These are phyloP conservation scores for Enteromius treurensis DNA, from an alignment of 2,797 vertebrate genomes.

Conservation along the genomic window DNA sequence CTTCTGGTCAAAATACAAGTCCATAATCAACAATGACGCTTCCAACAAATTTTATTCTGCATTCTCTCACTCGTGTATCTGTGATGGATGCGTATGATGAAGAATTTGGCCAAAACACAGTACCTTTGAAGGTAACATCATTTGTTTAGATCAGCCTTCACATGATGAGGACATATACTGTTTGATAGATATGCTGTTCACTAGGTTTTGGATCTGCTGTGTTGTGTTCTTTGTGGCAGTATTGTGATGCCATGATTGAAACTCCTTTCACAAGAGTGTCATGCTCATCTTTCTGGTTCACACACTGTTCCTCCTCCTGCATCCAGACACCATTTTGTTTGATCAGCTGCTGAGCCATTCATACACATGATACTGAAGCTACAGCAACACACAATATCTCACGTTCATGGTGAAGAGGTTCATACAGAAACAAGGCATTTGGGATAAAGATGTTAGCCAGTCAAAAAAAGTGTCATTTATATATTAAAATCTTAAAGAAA, in stretches of 20 bases:
- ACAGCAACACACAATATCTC: background rate
- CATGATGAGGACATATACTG: background rate
- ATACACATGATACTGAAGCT: background rate
- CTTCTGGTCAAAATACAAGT: no score
- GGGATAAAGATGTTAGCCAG: background rate
- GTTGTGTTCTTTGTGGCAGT: background rate
- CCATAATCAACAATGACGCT: no score
- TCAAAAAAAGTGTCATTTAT: background rate
- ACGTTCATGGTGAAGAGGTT: background rate
- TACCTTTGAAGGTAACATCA: background rate
- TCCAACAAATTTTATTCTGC: background rate
- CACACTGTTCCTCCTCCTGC: background rate
- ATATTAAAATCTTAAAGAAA: conserved; percentile 5
- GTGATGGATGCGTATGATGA: background rate
- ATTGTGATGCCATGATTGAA: background rate
- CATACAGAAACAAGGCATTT: background rate
- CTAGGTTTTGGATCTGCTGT: background rate
- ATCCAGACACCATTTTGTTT: background rate
- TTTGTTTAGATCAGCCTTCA: background rate
- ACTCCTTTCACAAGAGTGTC: background rate
- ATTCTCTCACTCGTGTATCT: background rate
- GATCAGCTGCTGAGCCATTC: background rate
- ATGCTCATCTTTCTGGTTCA: background rate
- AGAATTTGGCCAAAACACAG: background rate
- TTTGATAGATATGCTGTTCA: background rate